phyloP scores from a whole-genome alignment of 2,888 invertebrate species.

The Orchestes rusci region DNA sequence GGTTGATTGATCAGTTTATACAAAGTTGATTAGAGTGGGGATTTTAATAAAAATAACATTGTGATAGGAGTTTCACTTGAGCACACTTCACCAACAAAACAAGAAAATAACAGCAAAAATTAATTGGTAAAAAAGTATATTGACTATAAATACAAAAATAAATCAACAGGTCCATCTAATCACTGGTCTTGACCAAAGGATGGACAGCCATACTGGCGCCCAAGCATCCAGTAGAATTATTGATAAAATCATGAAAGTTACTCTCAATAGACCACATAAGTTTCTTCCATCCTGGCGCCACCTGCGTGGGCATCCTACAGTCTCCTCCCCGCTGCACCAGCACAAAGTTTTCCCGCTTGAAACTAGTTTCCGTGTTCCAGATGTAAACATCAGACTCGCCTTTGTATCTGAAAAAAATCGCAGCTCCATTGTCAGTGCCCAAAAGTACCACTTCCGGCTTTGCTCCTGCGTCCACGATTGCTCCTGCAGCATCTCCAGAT shows the following conservation, averaged over 20 bases:
- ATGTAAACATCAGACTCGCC: constrained; percentile 52
- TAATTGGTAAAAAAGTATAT: too few species aligned
- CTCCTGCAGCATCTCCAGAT: constrained; percentile 50
- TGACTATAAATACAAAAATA: too few species aligned
- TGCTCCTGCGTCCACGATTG: constrained; percentile 48
- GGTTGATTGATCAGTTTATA: constrained; percentile 23
- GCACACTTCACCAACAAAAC: too few species aligned
- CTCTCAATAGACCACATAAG: constrained; percentile 55
- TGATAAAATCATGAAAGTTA: constrained; percentile 58
- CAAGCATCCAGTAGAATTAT: constrained; percentile 55
- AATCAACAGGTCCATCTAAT: constrained; percentile 13
- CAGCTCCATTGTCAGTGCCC: constrained; percentile 56
- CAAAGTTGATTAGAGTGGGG: too few species aligned
- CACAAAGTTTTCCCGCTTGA: constrained; percentile 50
- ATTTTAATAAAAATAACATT: too few species aligned
- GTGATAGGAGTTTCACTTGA: too few species aligned
- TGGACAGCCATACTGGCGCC: constrained; percentile 37
- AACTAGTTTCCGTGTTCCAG: constrained; percentile 50
- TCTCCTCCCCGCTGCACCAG: constrained; percentile 51
- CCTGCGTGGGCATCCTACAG: constrained; percentile 54
- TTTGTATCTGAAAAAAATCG: constrained; percentile 53
- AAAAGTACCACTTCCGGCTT: constrained; percentile 52
- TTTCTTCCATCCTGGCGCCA: constrained; percentile 50
- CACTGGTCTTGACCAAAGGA: constrained; percentile 22
- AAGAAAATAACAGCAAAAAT: too few species aligned